A percentile compares a stretch with the other conserved stretches of the same genome.
Conservation (phyloP, 2,113 vertebrate genomes). For the Notothenia coriiceps region DNA sequence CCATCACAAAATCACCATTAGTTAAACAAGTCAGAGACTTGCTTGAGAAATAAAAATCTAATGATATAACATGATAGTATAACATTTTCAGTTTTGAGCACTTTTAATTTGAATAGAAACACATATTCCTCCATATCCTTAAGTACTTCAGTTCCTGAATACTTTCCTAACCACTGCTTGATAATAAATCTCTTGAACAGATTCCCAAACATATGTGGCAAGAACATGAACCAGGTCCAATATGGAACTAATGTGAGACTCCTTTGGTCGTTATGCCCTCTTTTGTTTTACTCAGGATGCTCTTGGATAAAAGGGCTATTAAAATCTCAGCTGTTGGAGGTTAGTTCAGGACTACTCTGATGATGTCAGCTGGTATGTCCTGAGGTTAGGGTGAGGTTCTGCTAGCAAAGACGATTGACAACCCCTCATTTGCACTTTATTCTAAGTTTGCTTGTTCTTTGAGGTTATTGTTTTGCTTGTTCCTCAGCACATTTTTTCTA, state of each 20-base stretch:
- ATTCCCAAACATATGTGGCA: constrained; percentile 41
- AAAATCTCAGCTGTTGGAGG: constrained; percentile 65
- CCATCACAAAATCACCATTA: too few relatives aligned
- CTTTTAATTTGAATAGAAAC: too few relatives aligned
- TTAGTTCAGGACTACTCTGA: constrained; percentile 61
- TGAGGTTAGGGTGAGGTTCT: constrained; percentile 55
- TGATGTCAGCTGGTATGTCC: constrained; percentile 69
- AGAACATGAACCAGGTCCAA: constrained; percentile 19
- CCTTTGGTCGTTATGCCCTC: constrained; percentile 8
- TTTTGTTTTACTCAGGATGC: constrained; percentile 47
- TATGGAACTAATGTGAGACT: constrained; percentile 27
- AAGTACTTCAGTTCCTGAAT: too few relatives aligned
- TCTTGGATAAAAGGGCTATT: constrained; percentile 47
- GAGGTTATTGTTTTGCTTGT: neutral
- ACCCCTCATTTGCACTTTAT: neutral
- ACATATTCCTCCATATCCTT: too few relatives aligned
- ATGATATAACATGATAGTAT: too few relatives aligned
- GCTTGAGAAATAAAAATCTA: too few relatives aligned
- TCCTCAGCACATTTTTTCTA: neutral
- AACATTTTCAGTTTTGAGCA: too few relatives aligned
- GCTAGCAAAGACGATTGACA: constrained; percentile 37
- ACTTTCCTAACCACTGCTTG: neutral
- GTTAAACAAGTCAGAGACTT: too few relatives aligned
- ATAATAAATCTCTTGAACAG: constrained; percentile 20
- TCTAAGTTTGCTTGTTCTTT: constrained; percentile 1